A percentile compares a stretch with the other conserved stretches of the same genome.
Evolutionary conservation across 2,888 invertebrate genomes (phyloP).

Genomic region (Orchesella flavescens): DNA sequence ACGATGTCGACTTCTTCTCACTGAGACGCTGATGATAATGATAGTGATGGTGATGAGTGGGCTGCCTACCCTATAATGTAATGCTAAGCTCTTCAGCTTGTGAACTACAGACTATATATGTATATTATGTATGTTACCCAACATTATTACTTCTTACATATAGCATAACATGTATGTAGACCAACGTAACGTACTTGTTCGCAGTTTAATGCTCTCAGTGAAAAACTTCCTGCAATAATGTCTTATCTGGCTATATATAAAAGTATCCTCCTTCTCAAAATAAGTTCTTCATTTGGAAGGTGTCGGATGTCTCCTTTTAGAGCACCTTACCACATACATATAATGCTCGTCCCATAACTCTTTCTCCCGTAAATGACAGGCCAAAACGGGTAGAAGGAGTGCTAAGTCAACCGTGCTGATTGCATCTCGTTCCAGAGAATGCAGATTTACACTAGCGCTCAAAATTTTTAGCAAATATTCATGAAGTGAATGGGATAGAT

Average conservation of each 20-base stretch:
- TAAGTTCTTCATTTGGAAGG: constrained; percentile 28
- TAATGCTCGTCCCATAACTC: not conserved
- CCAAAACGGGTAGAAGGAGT: not conserved
- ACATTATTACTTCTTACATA: not conserved
- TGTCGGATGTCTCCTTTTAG: constrained; percentile 17
- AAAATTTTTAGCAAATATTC: not conserved
- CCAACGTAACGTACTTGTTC: not conserved
- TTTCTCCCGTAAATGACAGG: not conserved
- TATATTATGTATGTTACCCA: not conserved
- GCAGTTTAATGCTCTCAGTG: too few relatives aligned
- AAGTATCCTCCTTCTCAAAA: constrained; percentile 20
- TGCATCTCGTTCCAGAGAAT: constrained; percentile 19
- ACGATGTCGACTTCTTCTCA: not conserved
- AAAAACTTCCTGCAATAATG: too few relatives aligned
- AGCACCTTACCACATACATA: not conserved
- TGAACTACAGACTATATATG: not conserved
- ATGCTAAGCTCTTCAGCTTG: constrained; percentile 54
- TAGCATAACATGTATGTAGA: not conserved
- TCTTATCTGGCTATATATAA: not conserved
- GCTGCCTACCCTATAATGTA: constrained; percentile 42
- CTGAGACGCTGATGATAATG: constrained; percentile 38
- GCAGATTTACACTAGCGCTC: constrained; percentile 3
- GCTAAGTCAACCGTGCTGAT: constrained; percentile 25
- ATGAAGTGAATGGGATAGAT: constrained; percentile 6
- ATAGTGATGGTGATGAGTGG: constrained; percentile 53